Percentiles rank a stretch among this genome's conserved stretches.
Conservation (phyloP, 2,113 vertebrate genomes). For the Bagarius yarrelli region DNA sequence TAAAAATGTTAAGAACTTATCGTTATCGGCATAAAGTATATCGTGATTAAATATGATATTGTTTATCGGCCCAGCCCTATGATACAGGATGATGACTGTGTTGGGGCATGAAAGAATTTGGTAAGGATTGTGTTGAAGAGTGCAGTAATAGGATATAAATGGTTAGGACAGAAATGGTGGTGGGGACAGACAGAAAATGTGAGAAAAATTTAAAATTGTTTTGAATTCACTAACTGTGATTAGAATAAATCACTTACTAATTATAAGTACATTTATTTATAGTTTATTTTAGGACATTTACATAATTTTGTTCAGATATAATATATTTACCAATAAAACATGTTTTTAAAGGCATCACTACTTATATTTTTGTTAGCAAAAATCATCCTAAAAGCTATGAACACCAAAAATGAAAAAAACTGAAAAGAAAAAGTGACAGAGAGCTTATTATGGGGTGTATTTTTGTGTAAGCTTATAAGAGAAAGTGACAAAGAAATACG, state of each 20-base stretch:
- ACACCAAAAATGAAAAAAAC: not conserved
- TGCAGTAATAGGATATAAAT: no score
- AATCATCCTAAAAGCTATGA: constrained; percentile 9
- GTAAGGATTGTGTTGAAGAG: no score
- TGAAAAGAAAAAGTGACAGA: constrained; percentile 10
- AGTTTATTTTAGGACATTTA: not conserved
- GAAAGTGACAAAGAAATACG: constrained; percentile 24
- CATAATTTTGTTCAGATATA: constrained; percentile 15
- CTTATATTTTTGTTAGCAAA: constrained; percentile 4
- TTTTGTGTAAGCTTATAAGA: not conserved
- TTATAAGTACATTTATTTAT: not conserved
- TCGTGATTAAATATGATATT: no score
- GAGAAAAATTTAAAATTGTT: no score
- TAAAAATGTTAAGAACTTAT: no score
- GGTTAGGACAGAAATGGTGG: no score
- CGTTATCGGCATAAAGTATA: no score
- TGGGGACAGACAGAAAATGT: no score
- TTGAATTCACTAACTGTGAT: not conserved
- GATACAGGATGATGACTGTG: not conserved
- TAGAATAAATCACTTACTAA: not conserved
- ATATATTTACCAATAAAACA: constrained; percentile 1
- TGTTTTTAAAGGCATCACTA: not conserved
- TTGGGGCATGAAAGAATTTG: not conserved
- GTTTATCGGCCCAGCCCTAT: no score
- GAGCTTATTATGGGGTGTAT: not conserved